Evolutionary conservation across 2,113 vertebrate species (phyloP).

Genomic region (Paramormyrops kingsleyae): DNA sequence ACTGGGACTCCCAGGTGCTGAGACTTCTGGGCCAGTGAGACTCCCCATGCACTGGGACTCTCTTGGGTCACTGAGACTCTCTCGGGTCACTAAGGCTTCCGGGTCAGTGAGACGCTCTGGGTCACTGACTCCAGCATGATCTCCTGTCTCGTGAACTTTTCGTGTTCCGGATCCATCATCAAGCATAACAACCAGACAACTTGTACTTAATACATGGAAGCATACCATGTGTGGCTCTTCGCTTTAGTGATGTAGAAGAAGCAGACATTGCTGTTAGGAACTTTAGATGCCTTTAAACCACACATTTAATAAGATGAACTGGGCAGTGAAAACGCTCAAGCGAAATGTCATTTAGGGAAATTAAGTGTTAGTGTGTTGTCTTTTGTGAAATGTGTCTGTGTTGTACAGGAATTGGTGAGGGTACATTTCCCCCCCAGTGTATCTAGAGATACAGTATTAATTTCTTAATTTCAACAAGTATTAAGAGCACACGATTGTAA

Average conservation of each 20-base stretch:
- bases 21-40: too few relatives aligned
- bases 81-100: neutral
- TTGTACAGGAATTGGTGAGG: neutral
- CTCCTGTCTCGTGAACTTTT: neutral
- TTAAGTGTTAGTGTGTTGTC: neutral
- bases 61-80: neutral
- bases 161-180: neutral
- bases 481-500: neutral
- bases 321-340: neutral
- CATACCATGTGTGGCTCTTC: neutral
- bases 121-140: neutral
- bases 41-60: too few relatives aligned
- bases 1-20: too few relatives aligned
- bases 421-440: neutral
- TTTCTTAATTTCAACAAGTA: neutral
- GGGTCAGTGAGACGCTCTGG: neutral
- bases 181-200: neutral
- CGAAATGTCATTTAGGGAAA: neutral
- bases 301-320: neutral
- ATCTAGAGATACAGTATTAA: constrained; percentile 2
- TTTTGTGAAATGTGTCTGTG: neutral
- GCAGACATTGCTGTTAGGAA: neutral
- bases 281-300: neutral
- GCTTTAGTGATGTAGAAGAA: neutral
- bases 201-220: neutral